These are phyloP conservation scores for Brachyptera risi DNA, from an alignment of 2,888 invertebrate genomes.

Conservation along the genomic window DNA sequence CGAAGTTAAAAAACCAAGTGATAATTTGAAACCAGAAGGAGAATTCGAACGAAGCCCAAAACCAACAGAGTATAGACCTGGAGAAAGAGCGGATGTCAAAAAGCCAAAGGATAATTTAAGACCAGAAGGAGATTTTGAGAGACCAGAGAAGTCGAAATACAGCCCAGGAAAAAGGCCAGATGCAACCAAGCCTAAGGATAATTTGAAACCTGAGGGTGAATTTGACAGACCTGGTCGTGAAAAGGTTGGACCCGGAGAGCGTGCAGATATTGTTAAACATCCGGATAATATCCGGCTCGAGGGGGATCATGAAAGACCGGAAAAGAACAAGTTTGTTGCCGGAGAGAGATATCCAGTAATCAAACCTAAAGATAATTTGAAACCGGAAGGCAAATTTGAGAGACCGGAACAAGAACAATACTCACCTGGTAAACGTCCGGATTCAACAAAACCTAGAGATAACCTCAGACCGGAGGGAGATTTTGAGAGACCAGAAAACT, in stretches of 20 bases:
- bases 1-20: slow-evolving; percentile 41
- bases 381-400: slow-evolving; percentile 45
- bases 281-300: slow-evolving; percentile 52
- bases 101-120: slow-evolving; percentile 48
- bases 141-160: slow-evolving; percentile 26
- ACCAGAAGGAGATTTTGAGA: slow-evolving; percentile 30
- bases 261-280: slow-evolving; percentile 54
- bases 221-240: slow-evolving; percentile 37
- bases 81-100: slow-evolving; percentile 47
- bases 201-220: slow-evolving; percentile 54
- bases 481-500: slow-evolving; percentile 30
- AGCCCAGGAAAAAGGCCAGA: slow-evolving; percentile 32
- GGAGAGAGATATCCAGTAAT: slow-evolving; percentile 47
- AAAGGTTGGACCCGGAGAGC: slow-evolving; percentile 56
- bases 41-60: slow-evolving; percentile 51
- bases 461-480: slow-evolving; percentile 37
- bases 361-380: slow-evolving; percentile 39
- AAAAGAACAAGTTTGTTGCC: slow-evolving; percentile 47
- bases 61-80: slow-evolving; percentile 47
- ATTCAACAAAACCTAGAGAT: slow-evolving; percentile 47
- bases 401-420: slow-evolving; percentile 44
- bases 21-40: slow-evolving; percentile 50
- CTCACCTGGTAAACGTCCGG: slow-evolving; percentile 47
- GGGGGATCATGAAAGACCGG: slow-evolving; percentile 52
- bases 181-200: slow-evolving; percentile 40